These are phyloP conservation scores for Trinorchestia longiramus DNA, from an alignment of 1,140 invertebrate genomes.

Conservation along the genomic window DNA sequence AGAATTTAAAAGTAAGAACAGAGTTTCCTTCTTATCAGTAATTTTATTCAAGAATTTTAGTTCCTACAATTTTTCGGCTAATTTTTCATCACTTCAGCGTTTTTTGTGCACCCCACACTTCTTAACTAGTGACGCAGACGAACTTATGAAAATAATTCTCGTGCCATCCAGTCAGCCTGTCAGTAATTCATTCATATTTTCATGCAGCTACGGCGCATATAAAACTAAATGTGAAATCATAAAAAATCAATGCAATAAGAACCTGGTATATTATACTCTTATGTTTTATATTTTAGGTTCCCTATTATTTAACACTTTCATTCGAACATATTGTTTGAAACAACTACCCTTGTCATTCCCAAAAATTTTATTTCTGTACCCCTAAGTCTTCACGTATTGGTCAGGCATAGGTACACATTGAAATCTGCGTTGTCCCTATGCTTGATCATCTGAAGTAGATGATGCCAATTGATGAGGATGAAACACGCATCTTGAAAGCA, in stretches of 20 bases:
- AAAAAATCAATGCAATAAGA: background rate
- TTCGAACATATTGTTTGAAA: background rate
- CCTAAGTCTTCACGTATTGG: background rate
- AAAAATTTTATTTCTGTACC: background rate
- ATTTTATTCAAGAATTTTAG: no score
- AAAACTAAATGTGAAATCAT: background rate
- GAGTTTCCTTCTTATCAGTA: no score
- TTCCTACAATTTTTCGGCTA: no score
- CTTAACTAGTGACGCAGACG: no score
- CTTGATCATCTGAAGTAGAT: background rate
- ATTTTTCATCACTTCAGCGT: no score
- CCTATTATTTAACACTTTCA: background rate
- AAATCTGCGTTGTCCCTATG: background rate
- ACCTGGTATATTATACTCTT: background rate
- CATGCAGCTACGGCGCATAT: background rate
- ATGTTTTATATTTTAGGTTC: background rate
- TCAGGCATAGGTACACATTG: background rate
- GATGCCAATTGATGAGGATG: background rate
- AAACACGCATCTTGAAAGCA: background rate
- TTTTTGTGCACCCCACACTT: no score
- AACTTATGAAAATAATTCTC: background rate
- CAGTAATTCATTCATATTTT: background rate
- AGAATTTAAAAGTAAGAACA: background rate
- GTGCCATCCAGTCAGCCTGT: background rate
- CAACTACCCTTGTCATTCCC: background rate